These are phyloP conservation scores for Acanthurus lineatus DNA, from an alignment of 2,797 vertebrate genomes.

Conservation along the genomic window DNA sequence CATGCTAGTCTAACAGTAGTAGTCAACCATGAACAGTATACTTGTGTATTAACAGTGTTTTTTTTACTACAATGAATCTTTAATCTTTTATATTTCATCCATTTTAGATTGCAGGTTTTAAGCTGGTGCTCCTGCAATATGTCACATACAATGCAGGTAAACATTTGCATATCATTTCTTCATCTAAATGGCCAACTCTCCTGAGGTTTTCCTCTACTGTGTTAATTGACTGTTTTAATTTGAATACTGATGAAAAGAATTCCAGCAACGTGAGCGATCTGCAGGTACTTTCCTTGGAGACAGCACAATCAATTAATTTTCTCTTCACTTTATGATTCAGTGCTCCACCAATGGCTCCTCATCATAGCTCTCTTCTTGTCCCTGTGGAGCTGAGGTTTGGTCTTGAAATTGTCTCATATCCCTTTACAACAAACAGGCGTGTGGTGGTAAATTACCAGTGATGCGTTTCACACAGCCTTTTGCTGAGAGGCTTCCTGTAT, in stretches of 20 bases:
- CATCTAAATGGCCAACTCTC: constrained; percentile 26
- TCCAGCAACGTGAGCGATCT: constrained; percentile 70
- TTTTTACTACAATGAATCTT: not conserved
- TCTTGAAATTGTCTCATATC: constrained; percentile 53
- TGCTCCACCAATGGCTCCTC: constrained; percentile 49
- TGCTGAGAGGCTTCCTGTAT: constrained; percentile 12
- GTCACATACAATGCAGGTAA: constrained; percentile 11
- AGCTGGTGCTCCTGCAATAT: not conserved
- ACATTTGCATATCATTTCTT: not conserved
- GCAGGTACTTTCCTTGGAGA: constrained; percentile 77
- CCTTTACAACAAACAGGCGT: constrained; percentile 41
- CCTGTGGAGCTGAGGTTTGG: constrained; percentile 29
- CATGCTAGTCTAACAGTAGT: not conserved
- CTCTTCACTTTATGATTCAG: constrained; percentile 58
- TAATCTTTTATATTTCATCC: not conserved
- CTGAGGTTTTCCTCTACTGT: constrained; percentile 55
- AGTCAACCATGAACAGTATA: not conserved
- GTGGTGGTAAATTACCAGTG: constrained; percentile 33
- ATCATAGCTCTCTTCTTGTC: constrained; percentile 60
- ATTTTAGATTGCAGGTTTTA: constrained; percentile 1
- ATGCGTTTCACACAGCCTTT: constrained; percentile 12
- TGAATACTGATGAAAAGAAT: constrained; percentile 77
- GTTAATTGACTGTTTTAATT: constrained; percentile 67
- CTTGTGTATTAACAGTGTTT: not conserved
- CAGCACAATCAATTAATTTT: constrained; percentile 75